Evolutionary conservation across 2,797 vertebrate species (phyloP).

Genomic region (Phaenicophaeus curvirostris): DNA sequence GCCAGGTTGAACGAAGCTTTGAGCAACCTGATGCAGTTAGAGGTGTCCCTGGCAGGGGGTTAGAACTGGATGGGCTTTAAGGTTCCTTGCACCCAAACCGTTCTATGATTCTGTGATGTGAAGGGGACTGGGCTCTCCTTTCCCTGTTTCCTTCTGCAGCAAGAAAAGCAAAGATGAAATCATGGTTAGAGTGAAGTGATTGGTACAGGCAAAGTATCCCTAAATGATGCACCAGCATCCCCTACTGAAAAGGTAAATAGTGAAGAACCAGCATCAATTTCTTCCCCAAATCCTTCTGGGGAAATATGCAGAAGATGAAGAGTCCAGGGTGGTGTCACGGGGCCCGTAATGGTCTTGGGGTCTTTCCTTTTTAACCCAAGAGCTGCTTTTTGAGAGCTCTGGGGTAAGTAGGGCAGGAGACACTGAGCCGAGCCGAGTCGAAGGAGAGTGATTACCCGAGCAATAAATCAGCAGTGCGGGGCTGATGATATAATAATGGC

Average conservation of each 20-base stretch:
- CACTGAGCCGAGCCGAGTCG: fast-evolving
- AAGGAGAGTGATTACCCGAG: background rate
- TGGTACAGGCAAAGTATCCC: background rate
- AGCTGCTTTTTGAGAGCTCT: background rate
- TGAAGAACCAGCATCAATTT: fast-evolving
- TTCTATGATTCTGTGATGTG: too few relatives aligned
- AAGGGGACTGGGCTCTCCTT: background rate
- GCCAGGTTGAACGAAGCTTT: too few relatives aligned
- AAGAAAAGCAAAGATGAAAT: background rate
- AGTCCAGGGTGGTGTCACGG: background rate
- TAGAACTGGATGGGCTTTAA: too few relatives aligned
- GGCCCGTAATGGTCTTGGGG: fast-evolving
- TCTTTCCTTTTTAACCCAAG: background rate
- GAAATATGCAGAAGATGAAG: background rate
- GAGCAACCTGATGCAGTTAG: too few relatives aligned
- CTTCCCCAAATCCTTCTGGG: background rate
- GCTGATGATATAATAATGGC: conserved; percentile 23
- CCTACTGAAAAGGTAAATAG: background rate
- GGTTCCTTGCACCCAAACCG: too few relatives aligned
- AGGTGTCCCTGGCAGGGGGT: too few relatives aligned
- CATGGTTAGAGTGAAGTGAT: background rate
- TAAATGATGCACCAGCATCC: background rate
- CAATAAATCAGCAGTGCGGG: background rate
- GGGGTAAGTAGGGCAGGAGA: background rate
- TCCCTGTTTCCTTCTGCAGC: fast-evolving